Base-by-base conservation (phyloP, 1,140 invertebrate genomes). In the Chrysoperla carnea region DNA sequence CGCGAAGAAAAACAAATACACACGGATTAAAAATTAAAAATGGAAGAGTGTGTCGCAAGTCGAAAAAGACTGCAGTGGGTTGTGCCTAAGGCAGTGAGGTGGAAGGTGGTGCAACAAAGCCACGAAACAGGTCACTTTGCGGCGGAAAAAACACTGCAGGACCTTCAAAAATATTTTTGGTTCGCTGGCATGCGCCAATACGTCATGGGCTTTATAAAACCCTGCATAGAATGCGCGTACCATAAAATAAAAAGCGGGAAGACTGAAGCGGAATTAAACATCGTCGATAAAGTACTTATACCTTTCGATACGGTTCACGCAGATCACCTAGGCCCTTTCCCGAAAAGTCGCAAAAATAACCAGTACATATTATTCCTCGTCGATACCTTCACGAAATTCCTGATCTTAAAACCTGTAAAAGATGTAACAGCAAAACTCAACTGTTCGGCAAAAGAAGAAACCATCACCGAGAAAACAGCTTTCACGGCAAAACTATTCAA, bases 341-440 rank as follows among this genome's bases (percentile, higher is more conserved):
- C n/a, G n/a, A n/a, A n/a, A n/a, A n/a, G n/a, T n/a, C n/a, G 44
- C 1, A 50, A 57, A 33, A 54, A 47, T 8, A n/a, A n/a, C n/a
- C n/a, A n/a, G n/a, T 46, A 51, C 9, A 40, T 55, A 23, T 35
- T 50, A 2, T 44, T 40, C 5, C 41, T 55, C 0, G 46, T 58
- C 0, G 52, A 58, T 36, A 51, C 43, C 0, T 60, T 55, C 39
- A 58, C 52, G 0, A 59, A 60, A 45, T 59, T 48, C 41, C 41
- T 44, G 7, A 17, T 59, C 27, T 17, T 59, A 5, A 50, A 58
- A 31, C 48, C 54, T 1, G 51, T 54, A 3, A 52, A 44, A 39
- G 50, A 47, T 29, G 43, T 36, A 9, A 45, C 37, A 11, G 29
- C 29, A 6, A 39, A 13, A 7, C 44, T 42, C 28, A 41, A 41